phyloP scores from a whole-genome alignment of 2,113 vertebrate genomes.

The Equus przewalskii region DNA sequence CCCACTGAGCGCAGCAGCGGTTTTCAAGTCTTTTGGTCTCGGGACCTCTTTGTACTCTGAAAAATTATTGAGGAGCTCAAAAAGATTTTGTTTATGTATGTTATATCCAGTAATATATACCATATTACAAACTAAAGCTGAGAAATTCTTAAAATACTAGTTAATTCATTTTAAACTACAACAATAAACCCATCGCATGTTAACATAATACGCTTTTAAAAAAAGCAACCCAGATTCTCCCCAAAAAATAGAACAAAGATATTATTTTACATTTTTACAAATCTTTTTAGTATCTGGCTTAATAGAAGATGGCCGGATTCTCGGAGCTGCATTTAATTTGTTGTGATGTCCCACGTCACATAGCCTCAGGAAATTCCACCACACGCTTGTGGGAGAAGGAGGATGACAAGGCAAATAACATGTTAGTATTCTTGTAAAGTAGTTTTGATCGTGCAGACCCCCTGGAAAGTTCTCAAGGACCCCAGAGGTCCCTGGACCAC shows the following conservation, averaged over 20 bases:
- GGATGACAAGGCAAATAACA: neutral
- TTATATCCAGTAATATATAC: neutral
- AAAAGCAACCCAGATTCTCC: neutral
- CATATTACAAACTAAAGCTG: neutral
- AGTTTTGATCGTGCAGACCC: neutral
- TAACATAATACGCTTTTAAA: neutral
- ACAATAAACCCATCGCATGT: neutral
- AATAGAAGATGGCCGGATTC: neutral
- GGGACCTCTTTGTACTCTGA: neutral
- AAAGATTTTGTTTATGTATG: neutral
- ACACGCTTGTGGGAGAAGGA: neutral
- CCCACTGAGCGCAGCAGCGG: neutral
- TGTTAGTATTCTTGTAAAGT: neutral
- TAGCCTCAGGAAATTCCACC: neutral
- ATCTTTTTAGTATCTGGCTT: neutral
- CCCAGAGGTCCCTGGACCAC: neutral
- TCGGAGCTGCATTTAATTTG: neutral
- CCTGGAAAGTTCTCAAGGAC: neutral
- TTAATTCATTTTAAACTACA: neutral
- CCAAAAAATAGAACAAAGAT: neutral
- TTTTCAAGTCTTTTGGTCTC: neutral
- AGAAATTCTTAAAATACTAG: neutral
- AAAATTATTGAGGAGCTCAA: neutral
- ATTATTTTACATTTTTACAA: neutral
- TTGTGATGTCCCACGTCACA: too few species aligned